Evolutionary conservation across 2,888 invertebrate genomes (phyloP), one percentile per base, ranked within the genome.

Genomic region (Panorpa germanica): DNA sequence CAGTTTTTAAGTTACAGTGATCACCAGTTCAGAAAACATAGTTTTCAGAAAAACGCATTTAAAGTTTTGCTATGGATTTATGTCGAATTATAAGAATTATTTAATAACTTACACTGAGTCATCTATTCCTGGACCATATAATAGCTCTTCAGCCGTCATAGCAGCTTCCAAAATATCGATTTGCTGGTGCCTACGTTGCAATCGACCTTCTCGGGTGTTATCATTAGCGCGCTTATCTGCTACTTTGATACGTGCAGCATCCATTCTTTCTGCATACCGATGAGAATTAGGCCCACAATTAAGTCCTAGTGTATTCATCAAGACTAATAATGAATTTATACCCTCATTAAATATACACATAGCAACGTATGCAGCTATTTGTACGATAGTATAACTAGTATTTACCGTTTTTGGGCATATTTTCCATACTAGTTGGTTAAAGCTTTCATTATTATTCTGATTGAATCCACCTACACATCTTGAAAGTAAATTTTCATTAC

Each of bases 371-470:
- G n/a, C n/a, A n/a, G n/a, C n/a, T n/a, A n/a, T n/a, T n/a, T n/a
- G n/a, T n/a, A n/a, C n/a, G n/a, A n/a, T n/a, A n/a, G n/a, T n/a
- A n/a, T n/a, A n/a, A n/a, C n/a, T n/a, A n/a, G n/a, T n/a, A n/a
- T n/a, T 32, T 31, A 35, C 32, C 36, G 32, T 35, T 34, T 39
- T 38, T 26, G 35, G 38, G 24, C 36, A 33, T 29, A 33, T 38
- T 18, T 16, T 35, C 39, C 39, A 40, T 29, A 40, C 33, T 3
- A 34, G 11, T 7, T 31, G 25, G 30, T 40, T 39, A 11, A 39
- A 37, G 34, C 36, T 35, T 26, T 40, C 37, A 28, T 41, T 41
- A 27, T 39, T 41, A 35, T 21, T n/a, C 35, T 41, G 40, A 11
- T 35, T 39, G 29, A 35, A 35, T 12, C 36, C 38, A 27, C 38